Evolutionary conservation across 2,797 vertebrate genomes (phyloP), one percentile per base, ranked within the genome.

Genomic region (Danio choprae): DNA sequence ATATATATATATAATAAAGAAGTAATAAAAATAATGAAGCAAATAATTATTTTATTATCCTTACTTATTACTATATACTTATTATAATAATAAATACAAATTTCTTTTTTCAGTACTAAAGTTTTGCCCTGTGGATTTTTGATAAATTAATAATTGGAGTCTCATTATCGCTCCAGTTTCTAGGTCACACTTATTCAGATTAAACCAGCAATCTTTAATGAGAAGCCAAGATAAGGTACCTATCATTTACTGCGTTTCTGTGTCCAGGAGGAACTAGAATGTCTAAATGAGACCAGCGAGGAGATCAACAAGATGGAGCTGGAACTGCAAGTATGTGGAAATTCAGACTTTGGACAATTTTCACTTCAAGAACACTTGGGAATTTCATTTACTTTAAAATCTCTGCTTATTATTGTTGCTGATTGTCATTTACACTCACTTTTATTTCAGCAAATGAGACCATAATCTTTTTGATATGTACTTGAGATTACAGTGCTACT

Each of bases 271-370:
- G 96, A 98, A 85, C 90, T 98, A 78, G 96, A 97, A 77, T 95
- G 95, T 12, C 91, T 98, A 65, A 98, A 98, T 90, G 95, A 96
- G 90, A 95, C 96, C 88, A 96, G 95, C 0, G 94, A 94, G 44
- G 95, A 97, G 86, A 98, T 98, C 86, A 98, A 98, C 88, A 93
- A 91, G 18, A 93, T 96, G 89, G 96, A 98, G 83, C 93, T 98
- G 56, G 94, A 95, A 87, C 86, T 97, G 82, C 95, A 97, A 29
- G 96, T 97, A 87, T 95, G 95, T 86, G 7, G 62, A 64, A 53
- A 7, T 67, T n/a, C 15, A 71, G 2, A 58, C 53, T 41, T 36
- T 8, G 5, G 2, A 12, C 13, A 11, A 5, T 16, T 15, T 22
- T 40, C 16, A 11, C 43, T 6, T 11, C 29, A 56, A 43, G 4